Base-by-base conservation (phyloP, 2,888 invertebrate genomes). In the Tetrapedia diversipes region DNA sequence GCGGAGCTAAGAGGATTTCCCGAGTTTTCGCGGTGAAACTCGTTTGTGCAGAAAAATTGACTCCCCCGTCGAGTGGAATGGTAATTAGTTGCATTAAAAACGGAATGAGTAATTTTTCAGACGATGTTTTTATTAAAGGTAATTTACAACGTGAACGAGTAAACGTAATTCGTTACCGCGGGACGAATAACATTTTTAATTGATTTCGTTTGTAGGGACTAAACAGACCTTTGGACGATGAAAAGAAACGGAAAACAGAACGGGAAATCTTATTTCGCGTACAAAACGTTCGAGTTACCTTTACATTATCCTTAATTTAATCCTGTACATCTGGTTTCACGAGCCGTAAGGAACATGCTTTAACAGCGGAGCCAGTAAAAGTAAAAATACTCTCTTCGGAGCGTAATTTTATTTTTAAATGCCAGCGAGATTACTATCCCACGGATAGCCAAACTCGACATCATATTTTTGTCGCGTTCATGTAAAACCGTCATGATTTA, bases 401-500 rank as follows among this genome's bases (percentile, higher is more conserved):
- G 14, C n/a, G 56, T 37, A 45, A 66, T 45, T 45, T 34, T n/a
- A 57, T 45, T 43, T 56, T 45, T 14, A 66, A 37, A 34, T 45
- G 2, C 45, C 24, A 14, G 11, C 34, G 6, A 24, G 45, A 57
- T 45, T 57, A 66, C 29, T 22, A 22, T 49, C 24, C 24, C 34
- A 34, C 24, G 24, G 34, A 37, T 34, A 27, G 14, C 27, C 34
- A 24, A 49, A 49, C 47, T 61, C 29, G 61, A 39, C 57, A 27
- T 57, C 27, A 6, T 37, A 27, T 49, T 27, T n/a, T 27, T 24
- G 19, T n/a, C 24, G 24, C 34, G 19, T 45, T 45, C 27, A 24
- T 34, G 27, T 24, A 66, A 45, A 57, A 27, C 19, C 61, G 11
- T 16, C 22, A 8, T 57, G 65, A 66, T 66, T 66, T 57, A 27